Evolutionary conservation across 2,888 invertebrate species (phyloP), one percentile per base, ranked within the genome.

Genomic region (Herminia tarsipennalis): DNA sequence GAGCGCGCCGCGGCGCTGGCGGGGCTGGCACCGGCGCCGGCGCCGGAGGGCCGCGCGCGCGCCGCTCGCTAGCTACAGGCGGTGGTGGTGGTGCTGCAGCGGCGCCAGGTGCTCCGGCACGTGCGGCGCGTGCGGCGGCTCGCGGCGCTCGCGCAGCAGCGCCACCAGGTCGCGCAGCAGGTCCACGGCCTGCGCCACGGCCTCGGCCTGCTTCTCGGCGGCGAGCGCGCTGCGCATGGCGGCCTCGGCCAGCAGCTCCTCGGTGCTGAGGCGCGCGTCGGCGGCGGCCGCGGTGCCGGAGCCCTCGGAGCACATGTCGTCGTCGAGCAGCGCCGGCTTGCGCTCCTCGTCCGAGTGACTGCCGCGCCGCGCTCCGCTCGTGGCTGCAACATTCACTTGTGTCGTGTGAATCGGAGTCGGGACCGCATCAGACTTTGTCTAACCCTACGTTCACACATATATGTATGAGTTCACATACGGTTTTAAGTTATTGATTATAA

Each of bases 1-100:
- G 76, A 73, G 17, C 94, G 94, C 73, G 94, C 95, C 5, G 93
- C 91, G 55, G 80, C 86, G 38, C 93, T 93, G 70, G 61, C 34
- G 30, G 63, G 62, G 17, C 52, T 50, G 52, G 21, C 16, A 22
- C 20, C 30, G 30, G 4, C 16, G 34, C 16, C 10, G 9, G 21
- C 18, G 20, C 18, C 5, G 30, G 17, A 9, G 24, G n/a, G 6
- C 24, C 25, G 10, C 18, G 18, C 17, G 9, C 9, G 14, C 16
- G 13, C 16, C 21, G 1, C 13, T 9, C 16, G 21, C 28, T 14
- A 14, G 16, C 1, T 57, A 88, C 14, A 86, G 70, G 27, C 49
- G 65, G 49, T 73, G 95, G 55, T 53, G 52, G 55, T 61, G 51
- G 54, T 53, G 59, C 40, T 33, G 55, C 53, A 56, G 45, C 36